Conservation (phyloP, 2,888 invertebrate genomes). For the Luperina nickerlii region DNA sequence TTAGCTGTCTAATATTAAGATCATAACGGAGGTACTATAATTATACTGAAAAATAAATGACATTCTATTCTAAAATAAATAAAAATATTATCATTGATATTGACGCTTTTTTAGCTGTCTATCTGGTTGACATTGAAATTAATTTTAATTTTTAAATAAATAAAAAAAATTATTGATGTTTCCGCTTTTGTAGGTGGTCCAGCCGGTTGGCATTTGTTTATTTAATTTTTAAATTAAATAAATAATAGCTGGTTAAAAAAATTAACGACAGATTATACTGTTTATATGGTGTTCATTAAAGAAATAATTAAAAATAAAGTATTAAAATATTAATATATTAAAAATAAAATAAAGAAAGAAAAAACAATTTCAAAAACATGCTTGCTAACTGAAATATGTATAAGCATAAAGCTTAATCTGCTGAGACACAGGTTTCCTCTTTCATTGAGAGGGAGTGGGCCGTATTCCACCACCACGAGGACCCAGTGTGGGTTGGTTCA, state of each 20-base stretch:
- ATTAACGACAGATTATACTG: no score
- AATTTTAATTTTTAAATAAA: not conserved
- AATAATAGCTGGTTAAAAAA: not conserved
- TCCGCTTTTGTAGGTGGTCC: not conserved
- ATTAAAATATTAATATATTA: no score
- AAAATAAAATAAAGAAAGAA: no score
- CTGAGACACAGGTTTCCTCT: no score
- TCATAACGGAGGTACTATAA: not conserved
- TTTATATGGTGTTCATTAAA: no score
- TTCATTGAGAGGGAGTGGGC: no score
- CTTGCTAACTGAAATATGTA: not conserved
- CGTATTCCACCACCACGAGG: no score
- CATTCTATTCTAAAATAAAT: not conserved
- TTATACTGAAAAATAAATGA: not conserved
- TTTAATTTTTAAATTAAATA: not conserved
- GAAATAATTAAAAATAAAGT: not conserved
- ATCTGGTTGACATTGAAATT: not conserved
- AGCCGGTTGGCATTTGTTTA: not conserved
- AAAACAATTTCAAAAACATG: not conserved
- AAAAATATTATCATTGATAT: not conserved
- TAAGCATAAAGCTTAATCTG: no score
- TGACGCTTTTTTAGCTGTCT: not conserved
- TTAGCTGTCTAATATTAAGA: not conserved
- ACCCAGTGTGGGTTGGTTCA: no score
- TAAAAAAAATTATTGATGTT: not conserved